Base-by-base conservation (phyloP, 1,140 invertebrate species). In the Papilio polyxenes region DNA sequence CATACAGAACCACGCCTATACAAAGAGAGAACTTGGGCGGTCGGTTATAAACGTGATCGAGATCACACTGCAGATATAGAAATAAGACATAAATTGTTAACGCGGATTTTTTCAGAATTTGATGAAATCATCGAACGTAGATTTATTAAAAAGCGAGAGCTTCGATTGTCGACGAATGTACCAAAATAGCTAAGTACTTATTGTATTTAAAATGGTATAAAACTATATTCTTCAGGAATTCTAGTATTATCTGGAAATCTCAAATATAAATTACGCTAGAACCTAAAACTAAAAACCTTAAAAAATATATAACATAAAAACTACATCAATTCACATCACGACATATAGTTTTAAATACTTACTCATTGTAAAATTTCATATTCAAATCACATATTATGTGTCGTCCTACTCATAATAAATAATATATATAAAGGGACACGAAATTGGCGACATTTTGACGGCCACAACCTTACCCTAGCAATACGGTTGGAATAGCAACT, bases 401-500 rank as follows among this genome's bases (percentile, higher is more conserved):
- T 72, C 65, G 20, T 9, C 62, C 62, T 69, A 31, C 62, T 69
- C 65, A 72, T 72, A 62, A 9, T 62, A 62, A 10, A 2, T 15
- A 2, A 56, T 17, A 17, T 13, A 17, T 72, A 40, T 37, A 72
- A 72, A 72, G 65, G 65, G 65, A 40, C 65, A 72, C 65, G 5
- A 40, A 37, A 72, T 72, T 72, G 65, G 23, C 65, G 65, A 72
- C 65, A 72, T 37, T 72, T 72, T 72, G 65, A 11, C 65, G 65
- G 65, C 13, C 31, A 40, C 65, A 72, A 72, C 65, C 65, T 72
- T 72, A 72, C 65, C 31, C 31, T 11, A 77, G 49, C 75, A 77
- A 77, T 77, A 77, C 23, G 48, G 20, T 11, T 17, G 75, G 48
- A 49, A 77, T 53, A 53, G 49, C 75, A 77, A 77, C 20, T 51